Base-by-base conservation (phyloP, 1,140 invertebrate genomes). In the Diabrotica undecimpunctata region DNA sequence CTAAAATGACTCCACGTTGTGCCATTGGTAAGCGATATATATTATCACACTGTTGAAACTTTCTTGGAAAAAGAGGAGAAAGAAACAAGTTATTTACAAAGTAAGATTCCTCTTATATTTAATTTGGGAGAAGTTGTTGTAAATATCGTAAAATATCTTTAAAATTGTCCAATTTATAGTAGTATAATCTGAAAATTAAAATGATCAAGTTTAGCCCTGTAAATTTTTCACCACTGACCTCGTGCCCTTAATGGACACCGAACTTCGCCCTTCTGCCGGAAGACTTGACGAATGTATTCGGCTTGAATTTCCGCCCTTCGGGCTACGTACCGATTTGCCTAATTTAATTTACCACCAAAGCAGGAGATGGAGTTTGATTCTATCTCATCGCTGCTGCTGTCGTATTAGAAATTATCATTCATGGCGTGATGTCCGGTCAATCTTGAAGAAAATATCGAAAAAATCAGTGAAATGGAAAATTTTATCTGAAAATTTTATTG, bases 221-320 rank as follows among this genome's bases (percentile, higher is more conserved):
- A 11, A 7, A 36, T 57, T 57, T 57, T 57, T n/a, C 12, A 36
- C 35, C 36, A 38, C 55, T 57, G 55, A 14, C 25, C 11, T 36
- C n/a, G 38, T 38, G 14, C 13, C 10, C 41, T 61, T 60, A 61
- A 61, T 61, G 58, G 58, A 61, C 13, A 51, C 41, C 59, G 41
- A 9, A 6, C 59, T 14, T 61, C 59, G 10, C n/a, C 50, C 41
- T 14, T 25, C 6, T 41, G 51, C 46, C 12, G 59, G 59, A 61
- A 61, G 59, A 9, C 39, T 52, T 61, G 59, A 61, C 59, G 59
- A 61, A 61, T 61, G 59, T 35, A 11, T 51, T 61, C 46, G 59
- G 50, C 59, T 61, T 14, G 25, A 51, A 61, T 61, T 51, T 61
- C 59, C 59, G 59, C 41, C 13, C 35, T 51, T n/a, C 14, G 25